phyloP scores from a whole-genome alignment of 2,797 vertebrate genomes.

The Sebastes jordani region DNA sequence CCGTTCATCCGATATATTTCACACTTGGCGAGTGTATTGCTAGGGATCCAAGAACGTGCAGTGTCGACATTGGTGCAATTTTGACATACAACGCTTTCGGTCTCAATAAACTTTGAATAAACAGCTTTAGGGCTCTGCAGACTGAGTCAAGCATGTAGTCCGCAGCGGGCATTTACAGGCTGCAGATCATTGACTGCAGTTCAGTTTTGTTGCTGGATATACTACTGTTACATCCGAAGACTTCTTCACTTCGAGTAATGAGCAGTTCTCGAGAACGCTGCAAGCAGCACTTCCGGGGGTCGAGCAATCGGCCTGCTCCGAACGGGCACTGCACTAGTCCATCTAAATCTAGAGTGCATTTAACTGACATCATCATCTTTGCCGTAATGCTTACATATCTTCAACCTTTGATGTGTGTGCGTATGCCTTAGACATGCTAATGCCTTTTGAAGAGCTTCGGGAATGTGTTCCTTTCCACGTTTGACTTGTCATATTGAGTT shows the following conservation, averaged over 20 bases:
- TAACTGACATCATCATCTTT: conserved; percentile 26
- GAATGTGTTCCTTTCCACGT: conserved; percentile 1
- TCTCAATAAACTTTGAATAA: not conserved
- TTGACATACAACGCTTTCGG: not conserved
- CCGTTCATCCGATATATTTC: not conserved
- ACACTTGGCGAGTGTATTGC: not conserved
- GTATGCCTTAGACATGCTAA: conserved; percentile 7
- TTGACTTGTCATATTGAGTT: not conserved
- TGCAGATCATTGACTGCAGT: not conserved
- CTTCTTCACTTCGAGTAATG: not conserved
- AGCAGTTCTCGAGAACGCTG: not conserved
- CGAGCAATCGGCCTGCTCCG: not conserved
- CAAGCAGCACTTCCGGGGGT: not conserved
- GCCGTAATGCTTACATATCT: not conserved
- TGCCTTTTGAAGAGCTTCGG: conserved; percentile 1
- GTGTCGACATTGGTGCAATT: not conserved
- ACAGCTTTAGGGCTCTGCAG: not conserved
- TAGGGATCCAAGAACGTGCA: not conserved
- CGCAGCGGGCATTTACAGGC: not conserved
- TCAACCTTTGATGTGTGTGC: conserved; percentile 32
- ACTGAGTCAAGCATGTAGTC: not conserved
- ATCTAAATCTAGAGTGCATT: conserved; percentile 37
- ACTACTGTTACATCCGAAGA: fast-evolving
- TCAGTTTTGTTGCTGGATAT: not conserved
- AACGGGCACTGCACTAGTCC: not conserved